Conservation (phyloP, 2,113 vertebrate genomes). For the Mesembrinibis cayennensis region DNA sequence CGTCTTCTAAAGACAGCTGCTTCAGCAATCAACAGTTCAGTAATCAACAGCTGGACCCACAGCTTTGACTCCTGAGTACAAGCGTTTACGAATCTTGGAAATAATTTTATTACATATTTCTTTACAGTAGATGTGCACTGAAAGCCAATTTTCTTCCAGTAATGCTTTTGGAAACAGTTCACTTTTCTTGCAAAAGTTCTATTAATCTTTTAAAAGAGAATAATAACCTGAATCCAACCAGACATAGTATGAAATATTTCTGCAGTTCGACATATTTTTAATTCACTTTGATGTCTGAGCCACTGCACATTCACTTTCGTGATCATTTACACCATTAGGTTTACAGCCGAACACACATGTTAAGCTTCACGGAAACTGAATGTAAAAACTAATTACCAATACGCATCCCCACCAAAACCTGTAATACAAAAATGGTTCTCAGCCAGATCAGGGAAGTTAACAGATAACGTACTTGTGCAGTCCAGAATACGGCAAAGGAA, state of each 20-base stretch:
- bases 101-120: neutral
- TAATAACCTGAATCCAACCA: neutral
- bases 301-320: neutral
- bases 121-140: neutral
- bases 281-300: neutral
- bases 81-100: neutral
- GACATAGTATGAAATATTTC: neutral
- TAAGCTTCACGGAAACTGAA: neutral
- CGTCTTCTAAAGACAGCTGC: neutral
- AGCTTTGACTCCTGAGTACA: neutral
- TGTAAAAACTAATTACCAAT: neutral
- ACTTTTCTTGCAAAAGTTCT: neutral
- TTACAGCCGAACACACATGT: neutral
- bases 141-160: neutral
- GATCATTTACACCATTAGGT: neutral
- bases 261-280: neutral
- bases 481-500: neutral
- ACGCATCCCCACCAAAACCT: neutral
- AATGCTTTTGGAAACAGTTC: neutral
- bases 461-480: neutral
- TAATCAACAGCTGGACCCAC: neutral
- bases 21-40: neutral
- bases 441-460: neutral
- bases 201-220: neutral
- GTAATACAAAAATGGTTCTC: neutral